Base-by-base conservation (phyloP, 2,888 invertebrate species). In the Euplexia lucipara region DNA sequence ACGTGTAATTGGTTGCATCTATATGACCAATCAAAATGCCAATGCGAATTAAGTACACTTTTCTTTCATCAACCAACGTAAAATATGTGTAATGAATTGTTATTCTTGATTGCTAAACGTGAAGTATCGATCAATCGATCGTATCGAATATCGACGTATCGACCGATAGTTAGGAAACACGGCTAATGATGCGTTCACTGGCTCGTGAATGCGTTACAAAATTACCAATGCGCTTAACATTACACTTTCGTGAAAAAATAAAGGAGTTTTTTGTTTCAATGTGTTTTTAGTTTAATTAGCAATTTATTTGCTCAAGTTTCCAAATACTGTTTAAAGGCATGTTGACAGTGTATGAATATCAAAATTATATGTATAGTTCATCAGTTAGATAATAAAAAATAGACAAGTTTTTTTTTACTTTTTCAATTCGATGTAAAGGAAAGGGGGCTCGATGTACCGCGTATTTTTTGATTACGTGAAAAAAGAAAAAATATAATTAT, bases 171-270 rank as follows among this genome's bases (percentile, higher is more conserved):
- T 68, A 70, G 63, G 78, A 69, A 78, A 78, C 34, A 53, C 8
- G 44, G 14, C 48, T 64, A 78, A 66, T 69, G 75, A 66, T 75
- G 71, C 78, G 61, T 78, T 61, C 52, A 71, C 42, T 52, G 8
- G 41, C 60, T 69, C 75, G 64, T 52, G 68, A 78, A 66, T 69
- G 68, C 60, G 63, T 75, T 64, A 57, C 74, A 64, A 70, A 70
- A 70, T 74, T 64, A 60, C 44, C 20, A 32, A 48, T 32, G 18
- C 44, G 20, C 1, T 54, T 2, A 49, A 32, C 45, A 60, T 39
- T 60, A 51, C 45, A 64, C 60, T 64, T 64, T 74, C 75, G 22
- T 51, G 58, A 70, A 59, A 62, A 48, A 26, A 26, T 39, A 45
- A 1, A 4, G 6, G 39, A 2, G 32, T 39, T 69, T 64, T 64